Percentiles rank a stretch among this genome's conserved stretches.
Conservation (phyloP, 2,797 vertebrate species). For the Zalophus californianus region DNA sequence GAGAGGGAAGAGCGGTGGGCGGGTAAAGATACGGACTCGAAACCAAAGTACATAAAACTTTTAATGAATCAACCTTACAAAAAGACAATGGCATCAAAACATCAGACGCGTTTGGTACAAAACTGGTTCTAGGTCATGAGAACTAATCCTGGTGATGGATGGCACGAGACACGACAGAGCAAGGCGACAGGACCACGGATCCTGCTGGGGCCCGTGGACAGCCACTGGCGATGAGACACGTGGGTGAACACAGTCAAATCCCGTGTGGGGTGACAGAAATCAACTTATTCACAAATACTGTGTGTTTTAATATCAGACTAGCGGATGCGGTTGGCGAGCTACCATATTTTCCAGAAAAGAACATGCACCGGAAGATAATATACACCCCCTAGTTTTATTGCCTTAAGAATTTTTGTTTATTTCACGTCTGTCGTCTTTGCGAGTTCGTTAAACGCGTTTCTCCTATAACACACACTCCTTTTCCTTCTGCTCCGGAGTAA, state of each 20-base stretch:
- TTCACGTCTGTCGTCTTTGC: slow-evolving; percentile 73
- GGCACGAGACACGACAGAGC: slow-evolving; percentile 84
- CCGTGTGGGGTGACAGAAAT: slow-evolving; percentile 87
- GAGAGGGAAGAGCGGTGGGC: not conserved
- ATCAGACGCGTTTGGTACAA: slow-evolving; percentile 93
- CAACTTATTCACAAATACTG: slow-evolving; percentile 90
- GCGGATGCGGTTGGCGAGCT: slow-evolving; percentile 85
- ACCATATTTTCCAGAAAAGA: slow-evolving; percentile 87
- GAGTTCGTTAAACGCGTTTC: slow-evolving; percentile 57
- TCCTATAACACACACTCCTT: not conserved
- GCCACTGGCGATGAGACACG: slow-evolving; percentile 87
- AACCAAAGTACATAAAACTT: slow-evolving; percentile 96
- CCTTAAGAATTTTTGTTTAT: slow-evolving; percentile 82
- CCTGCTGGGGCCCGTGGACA: slow-evolving; percentile 80
- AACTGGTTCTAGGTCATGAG: slow-evolving; percentile 88
- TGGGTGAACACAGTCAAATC: slow-evolving; percentile 89
- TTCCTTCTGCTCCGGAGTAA: slow-evolving; percentile 70
- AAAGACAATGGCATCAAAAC: slow-evolving; percentile 95
- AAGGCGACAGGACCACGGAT: not conserved
- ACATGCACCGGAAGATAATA: slow-evolving; percentile 89
- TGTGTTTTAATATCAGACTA: slow-evolving; percentile 86
- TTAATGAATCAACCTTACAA: slow-evolving; percentile 98
- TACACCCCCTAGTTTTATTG: slow-evolving; percentile 90
- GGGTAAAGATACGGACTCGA: slow-evolving; percentile 72
- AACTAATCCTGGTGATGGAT: slow-evolving; percentile 86